Conservation (phyloP, 2,797 vertebrate species). For the Centroberyx gerrardi region DNA sequence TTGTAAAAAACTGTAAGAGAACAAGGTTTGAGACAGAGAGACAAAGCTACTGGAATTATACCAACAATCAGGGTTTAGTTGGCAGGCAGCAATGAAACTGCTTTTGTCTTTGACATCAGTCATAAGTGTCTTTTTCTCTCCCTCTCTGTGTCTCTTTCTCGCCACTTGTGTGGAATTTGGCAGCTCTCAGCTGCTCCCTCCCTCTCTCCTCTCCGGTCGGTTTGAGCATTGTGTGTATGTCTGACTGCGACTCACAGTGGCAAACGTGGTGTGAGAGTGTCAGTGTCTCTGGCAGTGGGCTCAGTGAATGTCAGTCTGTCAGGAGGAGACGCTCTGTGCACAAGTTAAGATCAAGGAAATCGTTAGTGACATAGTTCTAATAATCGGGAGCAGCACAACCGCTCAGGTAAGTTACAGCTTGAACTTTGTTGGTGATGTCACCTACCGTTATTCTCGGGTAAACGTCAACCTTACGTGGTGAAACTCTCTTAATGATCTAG, state of each 20-base stretch:
- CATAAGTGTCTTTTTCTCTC: slow-evolving; percentile 52
- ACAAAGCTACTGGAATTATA: no score
- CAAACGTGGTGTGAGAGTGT: slow-evolving; percentile 71
- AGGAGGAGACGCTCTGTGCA: slow-evolving; percentile 50
- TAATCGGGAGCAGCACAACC: slow-evolving; percentile 16
- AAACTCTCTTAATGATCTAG: slow-evolving; percentile 3
- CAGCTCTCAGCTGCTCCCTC: slow-evolving; percentile 65
- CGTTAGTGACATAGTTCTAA: slow-evolving; percentile 32
- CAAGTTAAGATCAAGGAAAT: slow-evolving; percentile 37
- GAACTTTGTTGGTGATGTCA: slow-evolving; percentile 12
- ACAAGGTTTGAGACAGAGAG: slow-evolving; percentile 23
- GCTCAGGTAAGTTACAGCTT: slow-evolving; percentile 63
- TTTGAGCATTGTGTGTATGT: slow-evolving; percentile 57
- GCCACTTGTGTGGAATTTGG: slow-evolving; percentile 75
- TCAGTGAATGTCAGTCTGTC: slow-evolving; percentile 66
- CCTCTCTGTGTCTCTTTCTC: slow-evolving; percentile 53
- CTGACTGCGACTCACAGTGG: slow-evolving; percentile 69
- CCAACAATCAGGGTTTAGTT: slow-evolving; percentile 8
- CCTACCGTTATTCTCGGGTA: not conserved
- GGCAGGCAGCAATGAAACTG: slow-evolving; percentile 36
- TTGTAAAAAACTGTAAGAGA: no score
- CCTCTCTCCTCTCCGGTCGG: slow-evolving; percentile 58
- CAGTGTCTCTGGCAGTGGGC: slow-evolving; percentile 47
- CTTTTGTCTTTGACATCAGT: slow-evolving; percentile 58
- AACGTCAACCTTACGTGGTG: not conserved